Evolutionary conservation across 2,113 vertebrate species (phyloP).

Genomic region (Nymphicus hollandicus): DNA sequence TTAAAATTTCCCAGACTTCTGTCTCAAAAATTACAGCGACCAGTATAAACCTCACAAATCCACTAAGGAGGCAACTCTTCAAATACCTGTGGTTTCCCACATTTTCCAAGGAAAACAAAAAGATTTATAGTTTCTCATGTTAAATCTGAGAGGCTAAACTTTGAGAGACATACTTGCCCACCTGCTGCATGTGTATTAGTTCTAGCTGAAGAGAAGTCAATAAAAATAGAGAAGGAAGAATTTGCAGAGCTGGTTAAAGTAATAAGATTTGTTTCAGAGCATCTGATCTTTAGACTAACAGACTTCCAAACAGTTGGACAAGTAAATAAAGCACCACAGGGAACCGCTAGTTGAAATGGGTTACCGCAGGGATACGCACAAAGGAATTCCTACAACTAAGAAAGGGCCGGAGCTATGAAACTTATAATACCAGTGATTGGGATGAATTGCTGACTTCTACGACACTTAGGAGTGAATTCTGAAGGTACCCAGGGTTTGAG

Average conservation of each 20-base stretch:
- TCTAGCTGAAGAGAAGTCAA: conserved; percentile 70
- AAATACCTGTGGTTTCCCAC: conserved; percentile 51
- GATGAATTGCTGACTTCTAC: conserved; percentile 62
- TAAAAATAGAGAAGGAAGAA: conserved; percentile 69
- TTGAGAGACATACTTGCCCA: conserved; percentile 57
- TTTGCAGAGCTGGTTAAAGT: conserved; percentile 80
- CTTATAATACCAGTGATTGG: conserved; percentile 59
- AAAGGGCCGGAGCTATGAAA: conserved; percentile 67
- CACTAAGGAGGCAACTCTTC: conserved; percentile 36
- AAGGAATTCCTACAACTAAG: conserved; percentile 78
- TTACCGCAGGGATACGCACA: conserved; percentile 82
- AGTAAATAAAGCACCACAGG: conserved; percentile 87
- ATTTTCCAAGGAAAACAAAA: conserved; percentile 67
- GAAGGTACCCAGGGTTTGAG: not conserved
- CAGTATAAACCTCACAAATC: conserved; percentile 34
- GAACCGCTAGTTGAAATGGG: conserved; percentile 80
- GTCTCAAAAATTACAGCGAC: conserved; percentile 35
- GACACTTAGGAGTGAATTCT: not conserved
- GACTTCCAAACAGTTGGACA: conserved; percentile 86
- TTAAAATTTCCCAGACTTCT: conserved; percentile 16
- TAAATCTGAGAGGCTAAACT: conserved; percentile 38
- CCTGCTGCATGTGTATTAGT: conserved; percentile 64
- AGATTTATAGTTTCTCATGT: conserved; percentile 63
- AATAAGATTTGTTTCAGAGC: conserved; percentile 87
- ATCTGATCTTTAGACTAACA: conserved; percentile 85